Evolutionary conservation across 2,888 invertebrate species (phyloP).

Genomic region (Chrysolina oricalcia): DNA sequence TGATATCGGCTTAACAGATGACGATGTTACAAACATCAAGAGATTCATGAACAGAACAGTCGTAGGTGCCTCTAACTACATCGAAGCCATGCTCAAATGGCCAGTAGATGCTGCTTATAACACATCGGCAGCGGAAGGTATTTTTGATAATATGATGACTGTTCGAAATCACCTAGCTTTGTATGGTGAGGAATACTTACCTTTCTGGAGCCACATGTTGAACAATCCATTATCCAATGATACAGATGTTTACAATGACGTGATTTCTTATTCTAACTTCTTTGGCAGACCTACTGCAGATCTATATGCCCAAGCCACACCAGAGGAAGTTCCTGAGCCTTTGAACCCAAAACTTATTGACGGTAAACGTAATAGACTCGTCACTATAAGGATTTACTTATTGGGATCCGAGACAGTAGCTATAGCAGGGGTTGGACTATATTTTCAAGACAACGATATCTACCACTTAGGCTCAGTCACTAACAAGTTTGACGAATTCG

Average conservation of each 20-base stretch:
- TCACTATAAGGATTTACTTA: background rate
- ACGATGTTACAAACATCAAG: slow-evolving; percentile 23
- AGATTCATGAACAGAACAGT: slow-evolving; percentile 21
- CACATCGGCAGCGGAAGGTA: slow-evolving; percentile 24
- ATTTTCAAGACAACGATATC: background rate
- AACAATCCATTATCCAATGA: slow-evolving; percentile 3
- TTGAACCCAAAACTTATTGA: slow-evolving; percentile 16
- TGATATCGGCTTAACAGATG: slow-evolving; percentile 26
- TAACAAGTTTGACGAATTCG: slow-evolving; percentile 12
- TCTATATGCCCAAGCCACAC: slow-evolving; percentile 26
- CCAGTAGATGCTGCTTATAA: slow-evolving; percentile 32
- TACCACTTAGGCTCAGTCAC: slow-evolving; percentile 13
- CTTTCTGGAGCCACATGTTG: slow-evolving; percentile 28
- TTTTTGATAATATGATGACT: slow-evolving; percentile 33
- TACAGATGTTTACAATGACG: slow-evolving; percentile 18
- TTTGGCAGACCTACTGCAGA: slow-evolving; percentile 31
- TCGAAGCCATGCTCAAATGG: slow-evolving; percentile 27
- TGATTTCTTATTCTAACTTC: slow-evolving; percentile 29
- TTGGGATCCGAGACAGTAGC: background rate
- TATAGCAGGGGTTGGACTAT: background rate
- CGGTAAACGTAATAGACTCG: background rate
- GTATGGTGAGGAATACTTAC: slow-evolving; percentile 22
- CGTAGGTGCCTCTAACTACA: slow-evolving; percentile 32
- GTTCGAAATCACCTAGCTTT: slow-evolving; percentile 24
- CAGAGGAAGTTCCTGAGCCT: slow-evolving; percentile 14